Evolutionary conservation across 2,797 vertebrate species (phyloP).

Genomic region (Sardinella longiceps): DNA sequence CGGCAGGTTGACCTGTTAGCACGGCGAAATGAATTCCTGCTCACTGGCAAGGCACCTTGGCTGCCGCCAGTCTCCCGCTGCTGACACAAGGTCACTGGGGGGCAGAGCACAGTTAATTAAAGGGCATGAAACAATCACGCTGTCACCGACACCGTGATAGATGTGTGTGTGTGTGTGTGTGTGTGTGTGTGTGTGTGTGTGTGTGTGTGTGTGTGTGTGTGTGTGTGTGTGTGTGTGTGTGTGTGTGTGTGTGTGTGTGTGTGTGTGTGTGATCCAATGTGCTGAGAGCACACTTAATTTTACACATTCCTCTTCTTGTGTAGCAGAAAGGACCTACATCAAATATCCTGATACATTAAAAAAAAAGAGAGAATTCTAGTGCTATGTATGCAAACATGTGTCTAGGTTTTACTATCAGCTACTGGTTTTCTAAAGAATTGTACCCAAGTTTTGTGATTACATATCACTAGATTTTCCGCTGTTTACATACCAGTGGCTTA

Average conservation of each 20-base stretch:
- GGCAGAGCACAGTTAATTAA: slow-evolving; percentile 48
- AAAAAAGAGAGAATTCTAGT: too few relatives aligned
- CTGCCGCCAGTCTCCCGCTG: slow-evolving; percentile 28
- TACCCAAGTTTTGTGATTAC: neutral
- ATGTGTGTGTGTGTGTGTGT: slow-evolving; percentile 1
- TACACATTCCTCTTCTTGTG: neutral
- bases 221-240: neutral
- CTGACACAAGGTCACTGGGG: slow-evolving; percentile 47
- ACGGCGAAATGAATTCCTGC: slow-evolving; percentile 45
- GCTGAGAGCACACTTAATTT: neutral
- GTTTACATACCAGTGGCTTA: neutral
- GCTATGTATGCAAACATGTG: too few relatives aligned
- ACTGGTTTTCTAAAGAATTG: neutral
- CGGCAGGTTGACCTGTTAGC: slow-evolving; percentile 5
- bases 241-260: neutral
- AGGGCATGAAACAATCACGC: slow-evolving; percentile 26
- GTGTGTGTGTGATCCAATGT: neutral
- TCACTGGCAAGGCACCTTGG: neutral
- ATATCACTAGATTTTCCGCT: neutral
- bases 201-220: slow-evolving; percentile 24
- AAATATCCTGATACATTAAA: too few relatives aligned
- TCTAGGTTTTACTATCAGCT: too few relatives aligned
- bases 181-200: slow-evolving; percentile 11
- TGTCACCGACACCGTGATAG: neutral
- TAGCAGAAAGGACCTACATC: neutral